These are phyloP conservation scores for Camelus dromedarius DNA, from an alignment of 2,113 vertebrate genomes.

Conservation along the genomic window DNA sequence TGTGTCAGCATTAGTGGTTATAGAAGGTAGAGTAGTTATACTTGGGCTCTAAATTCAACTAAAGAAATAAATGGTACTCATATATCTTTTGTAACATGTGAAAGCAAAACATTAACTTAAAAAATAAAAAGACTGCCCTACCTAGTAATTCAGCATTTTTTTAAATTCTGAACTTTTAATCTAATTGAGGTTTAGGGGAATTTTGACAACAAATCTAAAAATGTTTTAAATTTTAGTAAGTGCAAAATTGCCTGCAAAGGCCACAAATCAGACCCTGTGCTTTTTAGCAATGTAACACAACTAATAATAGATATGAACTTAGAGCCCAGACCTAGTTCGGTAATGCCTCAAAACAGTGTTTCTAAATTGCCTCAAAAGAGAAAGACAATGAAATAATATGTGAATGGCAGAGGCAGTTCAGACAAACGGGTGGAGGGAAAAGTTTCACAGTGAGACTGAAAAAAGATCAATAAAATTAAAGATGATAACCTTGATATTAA, in stretches of 20 bases:
- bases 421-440: background rate
- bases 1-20: background rate
- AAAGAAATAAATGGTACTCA: background rate
- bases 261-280: conserved; percentile 23
- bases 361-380: background rate
- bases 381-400: background rate
- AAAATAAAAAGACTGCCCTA: background rate
- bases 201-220: conserved; percentile 19
- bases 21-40: background rate
- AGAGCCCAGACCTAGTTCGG: background rate
- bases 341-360: conserved; percentile 23
- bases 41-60: conserved; percentile 44
- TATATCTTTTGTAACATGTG: background rate
- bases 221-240: conserved; percentile 35
- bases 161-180: conserved; percentile 25
- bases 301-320: background rate
- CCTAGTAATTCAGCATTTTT: conserved; percentile 38
- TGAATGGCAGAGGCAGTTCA: background rate
- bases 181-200: conserved; percentile 17
- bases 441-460: background rate
- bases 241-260: background rate
- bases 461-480: conserved; percentile 40
- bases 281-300: conserved; percentile 14
- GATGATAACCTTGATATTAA: background rate
- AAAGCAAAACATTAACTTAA: conserved; percentile 3